Conservation (phyloP, 1,140 invertebrate genomes). For the Zaprionus capensis region DNA sequence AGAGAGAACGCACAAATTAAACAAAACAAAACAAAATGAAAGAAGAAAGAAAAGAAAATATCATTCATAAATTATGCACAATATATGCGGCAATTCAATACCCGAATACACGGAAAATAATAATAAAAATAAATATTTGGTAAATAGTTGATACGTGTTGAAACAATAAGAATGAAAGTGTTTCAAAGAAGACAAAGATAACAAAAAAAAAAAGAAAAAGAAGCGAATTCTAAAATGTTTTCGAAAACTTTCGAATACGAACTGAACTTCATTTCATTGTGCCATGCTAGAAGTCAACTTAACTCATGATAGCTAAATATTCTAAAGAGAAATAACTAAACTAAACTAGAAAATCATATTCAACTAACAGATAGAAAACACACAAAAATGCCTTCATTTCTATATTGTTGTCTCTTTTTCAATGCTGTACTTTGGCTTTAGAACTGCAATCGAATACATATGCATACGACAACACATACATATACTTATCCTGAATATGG, state of each 20-base stretch:
- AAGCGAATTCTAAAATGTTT: slow-evolving; percentile 1
- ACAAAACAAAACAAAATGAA: slow-evolving; percentile 9
- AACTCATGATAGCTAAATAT: slow-evolving; percentile 23
- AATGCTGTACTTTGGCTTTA: slow-evolving; percentile 47
- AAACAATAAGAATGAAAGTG: neutral
- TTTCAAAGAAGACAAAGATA: slow-evolving; percentile 8
- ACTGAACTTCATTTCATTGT: slow-evolving; percentile 39
- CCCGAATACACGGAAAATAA: neutral
- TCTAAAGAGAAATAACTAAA: slow-evolving; percentile 1
- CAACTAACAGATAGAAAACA: neutral
- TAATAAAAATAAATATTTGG: slow-evolving; percentile 19
- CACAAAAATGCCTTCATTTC: slow-evolving; percentile 41
- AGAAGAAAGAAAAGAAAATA: neutral
- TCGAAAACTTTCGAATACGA: slow-evolving; percentile 29
- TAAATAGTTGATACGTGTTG: slow-evolving; percentile 13
- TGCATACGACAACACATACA: slow-evolving; percentile 16
- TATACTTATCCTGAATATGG: slow-evolving; percentile 20
- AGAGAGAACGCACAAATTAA: slow-evolving; percentile 21
- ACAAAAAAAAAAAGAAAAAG: slow-evolving; percentile 7
- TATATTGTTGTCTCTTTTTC: slow-evolving; percentile 8
- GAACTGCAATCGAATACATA: slow-evolving; percentile 23
- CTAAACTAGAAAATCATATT: neutral
- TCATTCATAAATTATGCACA: slow-evolving; percentile 27
- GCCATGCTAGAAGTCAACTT: slow-evolving; percentile 28
- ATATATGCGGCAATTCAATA: slow-evolving; percentile 21